Evolutionary conservation across 2,888 invertebrate species (phyloP), one percentile per base, ranked within the genome.

Genomic region (Leptopilina drosophilae): DNA sequence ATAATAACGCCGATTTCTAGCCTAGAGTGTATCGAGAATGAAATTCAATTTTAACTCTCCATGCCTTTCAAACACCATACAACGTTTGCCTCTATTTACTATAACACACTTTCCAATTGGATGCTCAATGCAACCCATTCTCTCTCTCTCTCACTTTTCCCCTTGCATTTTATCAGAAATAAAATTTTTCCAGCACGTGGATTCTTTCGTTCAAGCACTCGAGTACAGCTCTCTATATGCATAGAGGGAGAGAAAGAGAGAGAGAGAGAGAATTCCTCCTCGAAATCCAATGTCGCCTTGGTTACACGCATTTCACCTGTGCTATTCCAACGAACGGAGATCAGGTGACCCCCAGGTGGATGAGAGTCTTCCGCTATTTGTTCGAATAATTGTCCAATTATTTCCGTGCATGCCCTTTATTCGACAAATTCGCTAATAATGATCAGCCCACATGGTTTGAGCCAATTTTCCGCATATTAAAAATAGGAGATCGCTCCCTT

Each of bases 21-120:
- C 77, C 75, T 79, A 49, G 84, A 80, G 85, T 87, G 86, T 85
- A 88, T 87, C 87, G 86, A 33, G 84, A 81, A 87, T 85, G 83
- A 87, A 88, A 89, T 88, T 86, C 85, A 88, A 89, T 88, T 89
- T 89, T 86, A 82, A 78, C 83, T 84, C 66, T 77, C 80, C 33
- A 26, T 69, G 5, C 53, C 53, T 14, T 69, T n/a, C 59, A 59
- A 59, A 33, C 33, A 69, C 53, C 69, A 73, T 76, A n/a, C n/a
- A 75, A 11, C 62, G 79, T 78, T 64, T 67, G 78, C 78, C 80
- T 86, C 87, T 88, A 87, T 88, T 89, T 88, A 85, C 83, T 84
- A 83, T 79, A 84, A 83, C 82, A 81, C 81, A 79, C 78, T 82
- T 85, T 86, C 83, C 87, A 83, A 87, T 86, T 87, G 83, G 86